A percentile compares a stretch with the other conserved stretches of the same genome.
phyloP scores from a whole-genome alignment of 1,140 invertebrate species.

The Apis dorsata region DNA sequence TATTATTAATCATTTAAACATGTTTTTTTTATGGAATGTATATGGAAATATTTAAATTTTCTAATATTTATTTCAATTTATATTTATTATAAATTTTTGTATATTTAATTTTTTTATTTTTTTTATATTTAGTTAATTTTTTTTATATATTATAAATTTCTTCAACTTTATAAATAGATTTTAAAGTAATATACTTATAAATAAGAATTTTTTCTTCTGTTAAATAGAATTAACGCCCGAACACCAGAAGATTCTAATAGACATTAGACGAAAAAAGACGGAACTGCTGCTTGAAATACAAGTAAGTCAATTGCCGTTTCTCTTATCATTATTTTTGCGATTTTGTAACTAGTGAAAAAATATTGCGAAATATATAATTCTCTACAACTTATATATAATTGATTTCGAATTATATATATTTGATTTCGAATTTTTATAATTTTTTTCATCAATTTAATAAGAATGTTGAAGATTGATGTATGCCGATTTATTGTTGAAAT shows the following conservation, averaged over 20 bases:
- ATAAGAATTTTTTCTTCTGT: conserved; percentile 39
- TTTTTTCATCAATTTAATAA: not conserved
- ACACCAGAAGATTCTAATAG: conserved; percentile 93
- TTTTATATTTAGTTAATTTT: too few species aligned
- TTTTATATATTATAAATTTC: too few species aligned
- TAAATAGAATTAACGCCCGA: conserved; percentile 94
- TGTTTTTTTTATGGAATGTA: too few species aligned
- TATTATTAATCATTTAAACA: too few species aligned
- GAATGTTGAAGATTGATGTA: too few species aligned
- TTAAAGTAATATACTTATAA: not conserved
- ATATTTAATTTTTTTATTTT: too few species aligned
- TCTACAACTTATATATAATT: not conserved
- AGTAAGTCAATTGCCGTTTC: conserved; percentile 82
- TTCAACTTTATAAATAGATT: too few species aligned
- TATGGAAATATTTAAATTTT: too few species aligned
- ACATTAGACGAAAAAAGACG: conserved; percentile 93
- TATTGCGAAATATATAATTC: not conserved
- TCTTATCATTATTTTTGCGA: not conserved
- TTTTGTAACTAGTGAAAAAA: not conserved
- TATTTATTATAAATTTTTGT: too few species aligned
- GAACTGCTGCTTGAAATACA: conserved; percentile 95
- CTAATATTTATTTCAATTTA: too few species aligned
- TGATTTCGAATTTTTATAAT: not conserved
- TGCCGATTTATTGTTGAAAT: too few species aligned
- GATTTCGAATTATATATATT: not conserved